Conservation (phyloP, 2,888 invertebrate genomes). For the Linnaemya vulpina region DNA sequence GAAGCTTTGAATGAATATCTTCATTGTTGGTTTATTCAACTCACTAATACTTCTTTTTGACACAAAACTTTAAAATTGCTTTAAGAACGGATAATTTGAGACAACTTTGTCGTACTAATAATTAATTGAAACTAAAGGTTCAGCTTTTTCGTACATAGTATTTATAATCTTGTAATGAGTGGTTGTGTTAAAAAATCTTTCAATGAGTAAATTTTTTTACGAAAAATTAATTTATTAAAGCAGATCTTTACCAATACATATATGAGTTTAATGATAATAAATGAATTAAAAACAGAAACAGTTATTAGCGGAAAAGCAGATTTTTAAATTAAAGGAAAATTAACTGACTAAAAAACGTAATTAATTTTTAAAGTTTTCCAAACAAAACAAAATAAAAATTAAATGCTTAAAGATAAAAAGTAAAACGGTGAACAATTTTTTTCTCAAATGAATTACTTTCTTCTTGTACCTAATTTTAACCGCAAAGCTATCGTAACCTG, state of each 20-base stretch:
- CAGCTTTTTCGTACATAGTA: not conserved
- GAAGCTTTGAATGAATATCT: conserved; percentile 43
- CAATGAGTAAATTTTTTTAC: not conserved
- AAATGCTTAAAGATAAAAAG: too few species aligned
- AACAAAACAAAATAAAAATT: too few species aligned
- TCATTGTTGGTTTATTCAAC: not conserved
- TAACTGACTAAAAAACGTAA: not conserved
- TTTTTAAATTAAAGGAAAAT: not conserved
- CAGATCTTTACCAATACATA: conserved; percentile 17
- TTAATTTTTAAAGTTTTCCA: too few species aligned
- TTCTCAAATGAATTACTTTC: too few species aligned
- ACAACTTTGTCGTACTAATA: conserved; percentile 27
- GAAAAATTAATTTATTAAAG: not conserved
- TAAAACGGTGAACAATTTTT: too few species aligned
- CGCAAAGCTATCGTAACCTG: too few species aligned
- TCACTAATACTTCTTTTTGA: not conserved
- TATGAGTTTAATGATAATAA: not conserved
- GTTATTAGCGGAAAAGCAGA: not conserved
- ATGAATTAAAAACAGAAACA: not conserved
- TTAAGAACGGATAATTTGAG: not conserved
- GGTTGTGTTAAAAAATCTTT: not conserved
- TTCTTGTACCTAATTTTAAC: too few species aligned
- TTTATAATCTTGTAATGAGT: conserved; percentile 25
- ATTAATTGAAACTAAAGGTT: conserved; percentile 30
- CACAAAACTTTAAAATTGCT: conserved; percentile 18